Base-by-base conservation (phyloP, 2,888 invertebrate genomes). In the Rosalia funebris region DNA sequence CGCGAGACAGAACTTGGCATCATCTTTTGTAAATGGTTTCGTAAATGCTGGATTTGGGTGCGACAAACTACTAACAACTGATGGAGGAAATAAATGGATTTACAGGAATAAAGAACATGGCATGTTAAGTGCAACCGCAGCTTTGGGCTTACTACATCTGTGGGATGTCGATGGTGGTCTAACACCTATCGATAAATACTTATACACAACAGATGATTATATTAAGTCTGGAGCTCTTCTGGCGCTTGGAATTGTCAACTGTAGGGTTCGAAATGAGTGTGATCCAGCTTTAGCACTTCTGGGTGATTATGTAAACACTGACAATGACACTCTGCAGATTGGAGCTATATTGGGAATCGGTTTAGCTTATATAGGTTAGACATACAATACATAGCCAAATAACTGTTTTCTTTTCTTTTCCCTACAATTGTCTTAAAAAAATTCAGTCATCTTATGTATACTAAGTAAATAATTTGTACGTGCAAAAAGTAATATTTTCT, bases 101-200 rank as follows among this genome's bases (percentile, higher is more conserved):
- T 69, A 70, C 42, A 59, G 63, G 5, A 98, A 98, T 82, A 98
- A 98, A 80, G 98, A 99, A 77, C 96, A 96, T 74, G 92, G 97
- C 46, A 98, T 98, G 96, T 81, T 99, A 59, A 96, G 96, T 75
- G 97, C 99, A 0, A 96, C 98, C 0, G 99, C 99, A 0, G 95
- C 98, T 0, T 85, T 98, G 20, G 99, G 99, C 20, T 87, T 99
- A 74, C 91, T 99, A 58, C 88, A 97, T 68, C 83, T 99, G 34
- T 99, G 99, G 99, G 98, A 99, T 80, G 96, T 99, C 1, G 98
- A 99, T 80, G 96, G 97, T 31, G 98, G 98, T 41, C 84, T 99
- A 55, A 95, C 96, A 0, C 96, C 98, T 71, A 98, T 99, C 73
- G 99, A 99, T 84, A 98, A 98, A 81, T 99, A 98, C 82, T 61